Evolutionary conservation across 2,797 vertebrate genomes (phyloP), one percentile per base, ranked within the genome.

Genomic region (Nyctalus aviator): DNA sequence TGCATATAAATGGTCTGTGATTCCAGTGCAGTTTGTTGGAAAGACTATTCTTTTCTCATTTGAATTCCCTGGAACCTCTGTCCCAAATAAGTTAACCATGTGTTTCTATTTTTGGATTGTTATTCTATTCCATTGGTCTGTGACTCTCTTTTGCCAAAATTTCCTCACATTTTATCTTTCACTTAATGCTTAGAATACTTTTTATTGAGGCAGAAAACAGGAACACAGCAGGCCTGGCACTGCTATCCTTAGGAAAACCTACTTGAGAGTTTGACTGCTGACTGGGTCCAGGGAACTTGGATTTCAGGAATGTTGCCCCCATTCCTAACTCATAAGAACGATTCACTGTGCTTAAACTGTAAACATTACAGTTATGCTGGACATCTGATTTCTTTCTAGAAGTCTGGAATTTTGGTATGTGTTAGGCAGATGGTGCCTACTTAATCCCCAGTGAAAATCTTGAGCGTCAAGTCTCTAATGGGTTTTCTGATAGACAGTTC

Each of bases 81-180:
- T n/a, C 55, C 72, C 32, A 53, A 35, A 37, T 55, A 23, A 55
- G 37, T 66, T 93, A 83, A 79, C 46, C 41, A 35, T 25, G 44
- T 41, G 46, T 75, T 73, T 57, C n/a, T 72, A 62, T 50, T 91
- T 88, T 84, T 84, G 66, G 20, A 72, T 75, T 57, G 55, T 89
- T 71, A 83, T 95, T 82, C 57, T 59, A 18, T 82, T 86, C 37
- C 5, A 53, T 48, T 57, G 30, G 50, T 86, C 23, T 83, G 15
- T 62, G 6, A 32, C 18, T 88, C 37, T 76, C 32, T 14, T 94
- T 62, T 23, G 20, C 7, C 35, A 86, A 10, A 78, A 85, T 57
- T 84, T 86, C 10, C 53, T 62, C 25, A 37, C 2, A 53, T n/a
- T 69, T 81, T 68, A 68, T 27, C 44, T 91, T 83, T 71, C 32